Conservation (phyloP, 2,888 invertebrate species). For the Dasypolia templi region DNA sequence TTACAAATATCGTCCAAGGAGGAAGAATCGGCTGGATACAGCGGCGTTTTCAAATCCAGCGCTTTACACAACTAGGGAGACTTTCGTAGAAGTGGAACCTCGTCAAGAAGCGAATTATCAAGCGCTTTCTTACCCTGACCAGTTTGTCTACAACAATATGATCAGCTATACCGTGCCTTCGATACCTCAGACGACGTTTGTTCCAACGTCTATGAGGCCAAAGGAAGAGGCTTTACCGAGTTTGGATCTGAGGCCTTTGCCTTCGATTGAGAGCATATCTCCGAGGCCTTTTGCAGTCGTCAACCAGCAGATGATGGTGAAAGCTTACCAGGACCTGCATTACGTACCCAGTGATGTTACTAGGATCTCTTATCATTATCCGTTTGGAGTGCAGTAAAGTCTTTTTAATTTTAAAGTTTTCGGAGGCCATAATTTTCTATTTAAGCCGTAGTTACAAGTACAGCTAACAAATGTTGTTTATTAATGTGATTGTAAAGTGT, state of each 20-base stretch:
- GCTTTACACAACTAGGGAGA: constrained; percentile 79
- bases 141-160: constrained; percentile 86
- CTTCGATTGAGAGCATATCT: constrained; percentile 88
- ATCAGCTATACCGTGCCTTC: constrained; percentile 84
- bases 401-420: constrained; percentile 19
- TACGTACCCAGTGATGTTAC: constrained; percentile 86
- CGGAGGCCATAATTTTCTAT: constrained; percentile 59
- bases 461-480: constrained; percentile 51
- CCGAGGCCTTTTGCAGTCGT: constrained; percentile 86
- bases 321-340: constrained; percentile 87
- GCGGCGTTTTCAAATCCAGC: constrained; percentile 77
- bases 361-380: constrained; percentile 87
- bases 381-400: constrained; percentile 85
- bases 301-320: constrained; percentile 89
- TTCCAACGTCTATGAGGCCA: constrained; percentile 78
- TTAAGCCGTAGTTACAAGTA: constrained; percentile 49
- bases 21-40: constrained; percentile 90
- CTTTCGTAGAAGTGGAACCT: constrained; percentile 83
- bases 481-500: constrained; percentile 28
- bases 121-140: constrained; percentile 82
- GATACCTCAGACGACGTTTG: constrained; percentile 80
- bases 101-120: constrained; percentile 81
- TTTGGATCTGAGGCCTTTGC: constrained; percentile 84
- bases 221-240: constrained; percentile 83
- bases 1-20: constrained; percentile 92